These are phyloP conservation scores for Gnathochromis pfefferi DNA, from an alignment of 2,113 vertebrate genomes.

Conservation along the genomic window DNA sequence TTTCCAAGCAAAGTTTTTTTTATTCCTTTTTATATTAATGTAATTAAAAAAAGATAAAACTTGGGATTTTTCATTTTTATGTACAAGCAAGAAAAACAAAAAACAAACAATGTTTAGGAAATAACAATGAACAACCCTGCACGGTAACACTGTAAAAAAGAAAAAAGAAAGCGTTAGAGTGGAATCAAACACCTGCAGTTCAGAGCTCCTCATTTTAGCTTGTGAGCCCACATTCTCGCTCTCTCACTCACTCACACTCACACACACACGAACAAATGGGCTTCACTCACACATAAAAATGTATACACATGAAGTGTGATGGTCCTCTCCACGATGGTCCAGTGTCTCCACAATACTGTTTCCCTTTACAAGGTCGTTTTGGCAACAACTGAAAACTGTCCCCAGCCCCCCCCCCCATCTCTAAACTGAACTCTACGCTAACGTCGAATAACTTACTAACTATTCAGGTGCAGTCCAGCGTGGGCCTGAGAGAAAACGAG, in stretches of 20 bases:
- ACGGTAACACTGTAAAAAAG: slow-evolving; percentile 46
- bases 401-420: too few relatives aligned
- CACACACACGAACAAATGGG: background rate
- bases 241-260: background rate
- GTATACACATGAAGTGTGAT: slow-evolving; percentile 16
- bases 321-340: background rate
- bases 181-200: slow-evolving; percentile 4
- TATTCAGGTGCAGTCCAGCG: background rate
- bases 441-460: background rate
- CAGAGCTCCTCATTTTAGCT: background rate
- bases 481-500: background rate
- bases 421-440: background rate
- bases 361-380: background rate
- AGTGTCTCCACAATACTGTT: background rate
- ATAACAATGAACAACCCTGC: slow-evolving; percentile 42
- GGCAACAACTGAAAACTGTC: background rate
- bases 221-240: background rate
- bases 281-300: background rate
- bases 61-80: slow-evolving; percentile 45
- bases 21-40: slow-evolving; percentile 57
- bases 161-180: background rate
- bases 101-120: background rate
- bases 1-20: slow-evolving; percentile 40
- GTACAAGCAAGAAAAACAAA: slow-evolving; percentile 37
- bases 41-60: slow-evolving; percentile 70